These are phyloP conservation scores for Phyllotis vaccarum DNA, from an alignment of 2,797 vertebrate genomes.

Conservation along the genomic window DNA sequence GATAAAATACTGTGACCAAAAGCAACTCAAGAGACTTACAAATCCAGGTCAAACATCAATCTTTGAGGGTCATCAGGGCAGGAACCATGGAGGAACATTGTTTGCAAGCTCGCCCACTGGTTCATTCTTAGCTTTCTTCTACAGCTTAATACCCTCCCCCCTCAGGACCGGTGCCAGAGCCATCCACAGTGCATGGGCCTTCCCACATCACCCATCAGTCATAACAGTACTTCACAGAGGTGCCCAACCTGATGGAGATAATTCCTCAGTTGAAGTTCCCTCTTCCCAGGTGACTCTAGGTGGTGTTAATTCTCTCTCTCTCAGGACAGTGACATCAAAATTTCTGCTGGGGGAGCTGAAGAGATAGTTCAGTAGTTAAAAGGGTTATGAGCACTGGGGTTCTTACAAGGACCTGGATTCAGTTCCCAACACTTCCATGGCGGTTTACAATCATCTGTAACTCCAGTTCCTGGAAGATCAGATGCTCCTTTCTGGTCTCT, in stretches of 20 bases:
- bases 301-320: not conserved
- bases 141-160: no score
- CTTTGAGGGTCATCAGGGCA: not conserved
- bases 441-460: not conserved
- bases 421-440: not conserved
- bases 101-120: not conserved
- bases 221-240: not conserved
- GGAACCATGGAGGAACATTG: not conserved
- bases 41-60: not conserved
- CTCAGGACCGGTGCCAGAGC: no score
- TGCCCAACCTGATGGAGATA: not conserved
- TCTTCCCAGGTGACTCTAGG: not conserved
- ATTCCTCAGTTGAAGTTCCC: not conserved
- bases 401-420: not conserved
- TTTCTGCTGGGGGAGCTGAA: not conserved
- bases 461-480: not conserved
- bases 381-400: not conserved
- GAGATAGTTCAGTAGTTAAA: not conserved
- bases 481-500: not conserved
- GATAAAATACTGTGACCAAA: not conserved
- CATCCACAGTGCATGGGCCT: not conserved
- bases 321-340: not conserved
- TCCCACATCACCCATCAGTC: not conserved
- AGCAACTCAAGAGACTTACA: not conserved
- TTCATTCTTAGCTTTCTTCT: not conserved